Percentiles rank a stretch among this genome's conserved stretches.
Evolutionary conservation across 2,797 vertebrate genomes (phyloP).

Genomic region (Gallinago solitaria): DNA sequence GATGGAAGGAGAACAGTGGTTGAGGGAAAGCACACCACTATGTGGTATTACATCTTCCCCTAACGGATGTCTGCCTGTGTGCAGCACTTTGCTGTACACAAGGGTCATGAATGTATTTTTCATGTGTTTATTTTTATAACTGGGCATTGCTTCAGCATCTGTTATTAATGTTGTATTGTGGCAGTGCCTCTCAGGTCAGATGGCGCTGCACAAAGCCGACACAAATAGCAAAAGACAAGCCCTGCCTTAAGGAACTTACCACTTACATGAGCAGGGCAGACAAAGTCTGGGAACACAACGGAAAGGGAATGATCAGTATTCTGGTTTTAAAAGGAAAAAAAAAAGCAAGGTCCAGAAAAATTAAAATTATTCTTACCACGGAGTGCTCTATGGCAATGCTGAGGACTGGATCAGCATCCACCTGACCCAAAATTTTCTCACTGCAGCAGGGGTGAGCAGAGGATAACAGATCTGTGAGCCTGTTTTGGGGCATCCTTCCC

Average conservation of each 20-base stretch:
- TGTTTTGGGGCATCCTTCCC: not conserved
- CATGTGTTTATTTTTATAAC: slow-evolving; percentile 46
- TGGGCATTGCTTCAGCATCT: not conserved
- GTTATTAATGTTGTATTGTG: not conserved
- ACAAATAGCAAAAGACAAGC: not conserved
- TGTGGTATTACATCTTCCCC: not conserved
- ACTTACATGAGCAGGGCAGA: not conserved
- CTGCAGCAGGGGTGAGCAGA: not conserved
- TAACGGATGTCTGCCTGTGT: slow-evolving; percentile 26
- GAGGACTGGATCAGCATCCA: not conserved
- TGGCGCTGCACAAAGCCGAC: not conserved
- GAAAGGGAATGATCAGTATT: not conserved
- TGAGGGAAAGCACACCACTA: not conserved
- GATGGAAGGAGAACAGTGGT: not conserved
- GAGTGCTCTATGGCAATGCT: not conserved
- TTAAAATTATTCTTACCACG: not conserved
- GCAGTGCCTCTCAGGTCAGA: slow-evolving; percentile 14
- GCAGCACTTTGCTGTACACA: not conserved
- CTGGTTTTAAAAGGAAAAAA: not conserved
- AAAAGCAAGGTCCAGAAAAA: not conserved
- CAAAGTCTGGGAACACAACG: not conserved
- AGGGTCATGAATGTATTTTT: slow-evolving; percentile 52
- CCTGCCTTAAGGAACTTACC: slow-evolving; percentile 19
- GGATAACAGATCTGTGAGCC: not conserved
- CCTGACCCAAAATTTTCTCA: not conserved